Percentiles rank a stretch among this genome's conserved stretches.
Evolutionary conservation across 2,888 invertebrate species (phyloP).

Genomic region (Xestia c-nigrum): DNA sequence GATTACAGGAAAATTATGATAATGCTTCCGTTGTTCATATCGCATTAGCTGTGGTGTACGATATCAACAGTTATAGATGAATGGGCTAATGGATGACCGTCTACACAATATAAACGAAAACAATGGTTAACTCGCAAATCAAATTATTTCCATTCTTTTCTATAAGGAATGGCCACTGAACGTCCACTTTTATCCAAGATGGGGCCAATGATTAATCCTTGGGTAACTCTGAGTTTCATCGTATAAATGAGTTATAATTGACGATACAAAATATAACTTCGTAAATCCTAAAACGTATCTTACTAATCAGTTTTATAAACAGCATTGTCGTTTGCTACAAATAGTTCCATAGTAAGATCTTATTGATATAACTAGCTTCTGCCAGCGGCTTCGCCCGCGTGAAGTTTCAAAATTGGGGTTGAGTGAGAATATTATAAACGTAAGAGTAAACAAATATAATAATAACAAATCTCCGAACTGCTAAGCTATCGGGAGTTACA

Average conservation of each 20-base stretch:
- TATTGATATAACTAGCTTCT: constrained; percentile 14
- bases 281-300: not conserved
- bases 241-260: not conserved
- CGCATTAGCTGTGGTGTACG: constrained; percentile 17
- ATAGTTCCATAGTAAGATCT: constrained; percentile 16
- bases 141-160: constrained; percentile 20
- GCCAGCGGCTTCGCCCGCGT: too few species aligned
- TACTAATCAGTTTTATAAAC: constrained; percentile 24
- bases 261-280: not conserved
- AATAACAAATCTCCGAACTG: too few species aligned
- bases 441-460: too few species aligned
- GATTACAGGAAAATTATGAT: constrained; percentile 23
- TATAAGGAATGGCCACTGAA: not conserved
- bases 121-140: constrained; percentile 31
- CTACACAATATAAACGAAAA: constrained; percentile 32
- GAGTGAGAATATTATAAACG: too few species aligned
- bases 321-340: constrained; percentile 17
- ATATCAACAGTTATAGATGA: constrained; percentile 20
- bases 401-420: too few species aligned
- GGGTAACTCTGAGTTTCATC: not conserved
- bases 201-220: constrained; percentile 4
- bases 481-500: too few species aligned
- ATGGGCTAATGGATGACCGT: constrained; percentile 8
- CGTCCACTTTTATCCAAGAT: not conserved
- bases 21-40: constrained; percentile 33